A percentile compares a stretch with the other conserved stretches of the same genome.
phyloP scores from a whole-genome alignment of 2,113 vertebrate species.

The Anhinga rufa region DNA sequence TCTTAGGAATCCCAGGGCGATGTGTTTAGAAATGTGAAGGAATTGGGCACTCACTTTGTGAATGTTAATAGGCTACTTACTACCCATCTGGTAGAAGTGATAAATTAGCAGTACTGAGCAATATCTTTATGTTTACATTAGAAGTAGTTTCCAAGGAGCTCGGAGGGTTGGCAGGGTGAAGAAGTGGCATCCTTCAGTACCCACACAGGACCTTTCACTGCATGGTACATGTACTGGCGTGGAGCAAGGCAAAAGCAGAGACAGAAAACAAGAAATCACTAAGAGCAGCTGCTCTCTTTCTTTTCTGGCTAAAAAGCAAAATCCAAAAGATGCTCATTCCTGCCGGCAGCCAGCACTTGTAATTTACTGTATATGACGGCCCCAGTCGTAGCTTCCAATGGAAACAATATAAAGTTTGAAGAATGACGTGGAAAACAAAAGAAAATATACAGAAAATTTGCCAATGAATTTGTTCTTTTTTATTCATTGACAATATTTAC shows the following conservation, averaged over 20 bases:
- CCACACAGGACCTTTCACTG: slow-evolving; percentile 6
- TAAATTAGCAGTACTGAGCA: slow-evolving; percentile 48
- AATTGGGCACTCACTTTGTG: slow-evolving; percentile 39
- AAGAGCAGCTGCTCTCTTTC: slow-evolving; percentile 36
- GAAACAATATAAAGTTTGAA: slow-evolving; percentile 2
- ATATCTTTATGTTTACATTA: slow-evolving; percentile 47
- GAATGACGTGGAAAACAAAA: not conserved
- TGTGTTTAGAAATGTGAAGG: slow-evolving; percentile 43
- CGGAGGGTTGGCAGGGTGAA: slow-evolving; percentile 38
- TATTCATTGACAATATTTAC: not conserved
- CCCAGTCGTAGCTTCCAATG: not conserved
- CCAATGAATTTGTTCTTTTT: not conserved
- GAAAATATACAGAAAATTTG: slow-evolving; percentile 9
- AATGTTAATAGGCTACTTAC: slow-evolving; percentile 64
- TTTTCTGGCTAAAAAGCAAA: slow-evolving; percentile 13
- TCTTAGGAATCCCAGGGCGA: slow-evolving; percentile 37
- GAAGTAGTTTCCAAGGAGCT: slow-evolving; percentile 53
- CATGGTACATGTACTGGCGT: not conserved
- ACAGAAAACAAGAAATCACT: not conserved
- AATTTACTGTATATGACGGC: slow-evolving; percentile 9
- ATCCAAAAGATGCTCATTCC: not conserved
- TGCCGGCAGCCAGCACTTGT: not conserved
- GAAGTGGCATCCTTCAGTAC: slow-evolving; percentile 30
- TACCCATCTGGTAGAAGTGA: slow-evolving; percentile 62
- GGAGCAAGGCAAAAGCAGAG: not conserved